Base-by-base conservation (phyloP, 1,140 invertebrate species). In the Lycorma delicatula region DNA sequence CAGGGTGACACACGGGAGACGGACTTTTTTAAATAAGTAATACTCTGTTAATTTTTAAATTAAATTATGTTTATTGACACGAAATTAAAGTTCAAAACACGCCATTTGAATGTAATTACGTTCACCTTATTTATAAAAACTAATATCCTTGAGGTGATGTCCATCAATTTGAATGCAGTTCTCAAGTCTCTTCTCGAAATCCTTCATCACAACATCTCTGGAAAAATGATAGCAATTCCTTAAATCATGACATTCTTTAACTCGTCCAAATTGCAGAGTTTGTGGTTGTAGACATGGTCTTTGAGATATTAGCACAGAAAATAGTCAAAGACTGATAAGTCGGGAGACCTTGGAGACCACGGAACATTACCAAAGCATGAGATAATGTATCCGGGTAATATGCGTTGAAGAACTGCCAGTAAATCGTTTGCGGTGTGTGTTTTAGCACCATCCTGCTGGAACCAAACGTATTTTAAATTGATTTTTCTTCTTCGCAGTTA, bases 271-370 rank as follows among this genome's bases (percentile, higher is more conserved):
- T 50, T 67, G 49, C 57, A 20, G 56, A 64, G 63, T 59, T 60
- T 61, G 58, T 67, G 62, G 50, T 28, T 47, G 51, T 60, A 67
- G 44, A 66, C 56, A 26, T 36, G 48, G 47, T 61, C 55, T 60
- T 67, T 64, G 28, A 65, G 57, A 53, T 59, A 60, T 20, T 56
- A 63, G n/a, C 59, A 65, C 25, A 71, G 55, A 58, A 66, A 72
- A 59, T 70, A 72, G 54, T 73, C 67, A 26, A 54, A 54, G 27
- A 61, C 29, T 20, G 61, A 52, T 26, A 72, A 60, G 63, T 71
- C 69, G 22, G 67, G 66, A 18, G 27, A 28, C 27, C 27, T 52
- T 52, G 69, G 54, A 50, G 66, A 67, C 62, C 65, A 64, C 28
- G 63, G 38, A 25, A 65, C 48, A 63, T 65, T 60, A 44, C 54